Conservation (phyloP, 2,797 vertebrate species). For the Acrossocheilus fasciatus region DNA sequence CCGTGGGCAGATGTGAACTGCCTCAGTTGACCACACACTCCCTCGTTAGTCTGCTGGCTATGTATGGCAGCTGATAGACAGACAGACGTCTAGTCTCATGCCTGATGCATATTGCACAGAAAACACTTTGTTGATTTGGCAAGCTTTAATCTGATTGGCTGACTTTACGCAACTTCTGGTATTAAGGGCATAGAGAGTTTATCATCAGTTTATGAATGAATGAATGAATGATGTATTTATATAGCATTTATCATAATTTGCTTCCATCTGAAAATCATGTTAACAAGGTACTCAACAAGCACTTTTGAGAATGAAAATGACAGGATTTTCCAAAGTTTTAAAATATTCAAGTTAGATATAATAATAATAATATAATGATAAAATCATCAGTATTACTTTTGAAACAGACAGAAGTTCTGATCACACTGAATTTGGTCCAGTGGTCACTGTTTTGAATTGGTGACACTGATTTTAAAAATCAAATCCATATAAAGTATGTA, state of each 20-base stretch:
- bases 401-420: no score
- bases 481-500: not conserved
- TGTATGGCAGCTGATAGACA: not conserved
- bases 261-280: not conserved
- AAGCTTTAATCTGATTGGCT: not conserved
- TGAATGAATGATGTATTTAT: no score
- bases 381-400: not conserved
- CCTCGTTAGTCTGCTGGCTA: conserved; percentile 45
- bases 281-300: not conserved
- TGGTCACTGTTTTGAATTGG: not conserved
- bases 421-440: not conserved
- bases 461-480: no score
- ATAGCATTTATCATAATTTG: not conserved
- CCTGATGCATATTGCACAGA: not conserved
- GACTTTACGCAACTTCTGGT: not conserved
- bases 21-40: conserved; percentile 73
- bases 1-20: conserved; percentile 65
- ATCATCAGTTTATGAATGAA: not conserved
- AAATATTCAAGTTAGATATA: not conserved
- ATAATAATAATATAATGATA: not conserved
- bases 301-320: not conserved
- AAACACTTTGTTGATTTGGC: not conserved
- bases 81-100: conserved; percentile 14
- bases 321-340: not conserved
- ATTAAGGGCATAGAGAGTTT: not conserved